Percentiles rank a stretch among this genome's conserved stretches.
phyloP scores from a whole-genome alignment of 2,888 invertebrate genomes.

The Volucella bombylans region DNA sequence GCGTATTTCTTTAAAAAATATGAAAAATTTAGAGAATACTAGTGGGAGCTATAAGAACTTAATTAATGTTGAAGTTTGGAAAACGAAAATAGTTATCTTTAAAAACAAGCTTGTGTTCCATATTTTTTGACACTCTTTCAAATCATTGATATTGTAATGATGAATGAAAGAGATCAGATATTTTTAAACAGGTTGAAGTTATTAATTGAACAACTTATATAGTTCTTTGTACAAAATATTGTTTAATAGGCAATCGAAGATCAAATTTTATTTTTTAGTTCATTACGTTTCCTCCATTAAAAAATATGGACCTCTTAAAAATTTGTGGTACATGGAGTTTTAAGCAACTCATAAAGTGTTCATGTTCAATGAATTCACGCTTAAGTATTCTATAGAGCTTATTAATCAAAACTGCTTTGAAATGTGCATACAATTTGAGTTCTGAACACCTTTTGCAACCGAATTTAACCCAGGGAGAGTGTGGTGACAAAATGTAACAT shows the following conservation, averaged over 20 bases:
- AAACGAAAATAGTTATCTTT: slow-evolving; percentile 35
- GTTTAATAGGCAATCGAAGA: no score
- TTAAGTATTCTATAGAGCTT: no score
- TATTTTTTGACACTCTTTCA: slow-evolving; percentile 59
- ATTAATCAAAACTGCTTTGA: no score
- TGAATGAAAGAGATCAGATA: no score
- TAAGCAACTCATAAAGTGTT: slow-evolving; percentile 51
- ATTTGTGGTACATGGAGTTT: slow-evolving; percentile 28
- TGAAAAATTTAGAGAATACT: slow-evolving; percentile 17
- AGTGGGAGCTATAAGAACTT: slow-evolving; percentile 14
- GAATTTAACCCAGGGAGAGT: no score
- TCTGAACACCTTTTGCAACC: no score
- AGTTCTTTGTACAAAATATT: background rate
- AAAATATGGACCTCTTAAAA: background rate
- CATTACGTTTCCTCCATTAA: no score
- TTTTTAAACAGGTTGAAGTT: no score
- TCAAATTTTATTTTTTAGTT: no score
- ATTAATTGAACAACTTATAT: background rate
- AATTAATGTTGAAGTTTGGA: slow-evolving; percentile 41
- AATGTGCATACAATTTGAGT: no score
- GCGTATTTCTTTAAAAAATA: background rate
- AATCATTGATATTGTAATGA: slow-evolving; percentile 62
- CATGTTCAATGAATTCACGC: slow-evolving; percentile 54
- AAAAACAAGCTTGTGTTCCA: slow-evolving; percentile 31
- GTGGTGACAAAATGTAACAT: no score